Evolutionary conservation across 2,113 vertebrate genomes (phyloP), one percentile per base, ranked within the genome.

Genomic region (Geococcyx californianus): DNA sequence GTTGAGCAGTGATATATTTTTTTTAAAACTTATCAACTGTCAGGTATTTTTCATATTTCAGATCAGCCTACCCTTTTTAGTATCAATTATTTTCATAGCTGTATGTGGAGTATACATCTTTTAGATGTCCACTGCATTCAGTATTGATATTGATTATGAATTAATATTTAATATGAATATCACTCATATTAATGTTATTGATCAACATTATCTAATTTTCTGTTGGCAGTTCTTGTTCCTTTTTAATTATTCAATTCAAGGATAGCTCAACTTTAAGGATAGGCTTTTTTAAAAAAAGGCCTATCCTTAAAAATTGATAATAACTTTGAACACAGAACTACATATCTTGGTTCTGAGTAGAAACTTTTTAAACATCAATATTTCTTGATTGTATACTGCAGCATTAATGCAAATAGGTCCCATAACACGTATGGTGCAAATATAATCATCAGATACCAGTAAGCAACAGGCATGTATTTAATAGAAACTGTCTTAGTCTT

Each of bases 381-480:
- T 55, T 82, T 11, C 11, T 76, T 34, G 56, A 31, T 13, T 42
- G 9, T 24, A n/a, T 40, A 42, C 4, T 8, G n/a, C 20, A 88
- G 7, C 34, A 72, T 68, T 88, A 64, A 64, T 86, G 56, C 16
- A 89, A 52, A 69, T 44, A 21, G n/a, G 47, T 28, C 10, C 9
- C 58, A 16, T 60, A 85, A 68, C 40, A 84, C 80, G 1, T 13
- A 40, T 60, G 29, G 29, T 29, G 44, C 79, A 95, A 93, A 79
- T 54, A 23, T 13, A 49, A 21, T 21, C 3, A 74, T n/a, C 25
- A 31, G 81, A 40, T 31, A 59, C 1, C 3, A 1, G 7, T 47
- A 51, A 69, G 4, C 2, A 0, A 59, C 1, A 4, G 73, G 4
- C 13, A 38, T 8, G 18, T 54, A 24, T 64, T 79, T 72, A 44